Evolutionary conservation across 1,140 invertebrate species (phyloP), one percentile per base, ranked within the genome.

Genomic region (Saccostrea glomerata): DNA sequence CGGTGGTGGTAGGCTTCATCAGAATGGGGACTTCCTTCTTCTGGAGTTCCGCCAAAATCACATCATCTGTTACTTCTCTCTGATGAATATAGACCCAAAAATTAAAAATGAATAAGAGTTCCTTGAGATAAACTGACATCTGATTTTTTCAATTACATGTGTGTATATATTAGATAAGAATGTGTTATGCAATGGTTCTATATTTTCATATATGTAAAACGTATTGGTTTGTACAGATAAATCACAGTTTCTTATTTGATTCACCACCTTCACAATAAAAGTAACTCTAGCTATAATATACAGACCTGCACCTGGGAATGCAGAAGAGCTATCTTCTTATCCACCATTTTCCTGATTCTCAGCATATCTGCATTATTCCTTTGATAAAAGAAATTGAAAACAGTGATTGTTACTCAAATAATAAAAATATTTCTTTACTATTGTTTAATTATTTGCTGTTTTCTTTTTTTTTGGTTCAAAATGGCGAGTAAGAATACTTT

Each of bases 261-360:
- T 47, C 47, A 47, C 6, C 5, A 47, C 47, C 47, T 47, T 47
- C 47, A 47, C 1, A 47, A 47, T 47, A 47, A 2, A 47, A 3
- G 9, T 47, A 47, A 47, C 47, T 47, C 0, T 47, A 47, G 2
- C 2, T 47, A 47, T 47, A 1, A 63, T 63, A 66, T 63, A 84
- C 86, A 88, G 83, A 94, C 93, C 91, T 93, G 88, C 13, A 94
- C 90, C 70, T 94, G 92, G 13, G 85, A 89, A 12, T 91, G 86
- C 13, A 94, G 82, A 20, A 90, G 86, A 66, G 90, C 36, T 84
- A 94, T 92, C 56, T 88, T 90, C 55, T 92, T 92, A 40, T 92
- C 92, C 25, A 94, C 93, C 90, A 93, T 90, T 63, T 91, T 91
- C 85, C 92, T 87, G 60, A 85, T 63, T 30, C 60, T 56, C 55